Evolutionary conservation across 2,113 vertebrate genomes (phyloP).

Genomic region (Gobius niger): DNA sequence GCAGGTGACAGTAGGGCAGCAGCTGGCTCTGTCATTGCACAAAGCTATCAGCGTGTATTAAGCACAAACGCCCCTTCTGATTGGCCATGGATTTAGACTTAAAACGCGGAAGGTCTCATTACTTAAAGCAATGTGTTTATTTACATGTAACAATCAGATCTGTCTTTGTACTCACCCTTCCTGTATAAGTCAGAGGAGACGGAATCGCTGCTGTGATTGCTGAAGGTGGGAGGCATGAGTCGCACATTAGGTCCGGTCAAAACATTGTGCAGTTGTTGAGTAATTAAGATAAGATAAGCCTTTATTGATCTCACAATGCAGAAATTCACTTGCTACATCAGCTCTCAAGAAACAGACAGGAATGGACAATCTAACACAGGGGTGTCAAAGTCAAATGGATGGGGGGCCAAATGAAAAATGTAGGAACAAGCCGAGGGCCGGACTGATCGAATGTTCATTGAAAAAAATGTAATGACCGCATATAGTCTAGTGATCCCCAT

Average conservation of each 20-base stretch:
- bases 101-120: not conserved
- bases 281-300: too few relatives aligned
- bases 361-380: too few relatives aligned
- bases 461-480: too few relatives aligned
- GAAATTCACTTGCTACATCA: too few relatives aligned
- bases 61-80: conserved; percentile 8
- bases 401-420: too few relatives aligned
- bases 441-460: too few relatives aligned
- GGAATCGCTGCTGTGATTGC: conserved; percentile 2
- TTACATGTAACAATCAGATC: not conserved
- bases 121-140: conserved; percentile 1
- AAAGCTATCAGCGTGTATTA: conserved; percentile 46
- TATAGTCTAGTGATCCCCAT: too few relatives aligned
- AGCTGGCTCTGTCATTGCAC: conserved; percentile 49
- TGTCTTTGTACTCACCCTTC: not conserved
- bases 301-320: too few relatives aligned
- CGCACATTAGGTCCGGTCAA: conserved; percentile 34
- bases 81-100: conserved; percentile 6
- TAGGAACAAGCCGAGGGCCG: too few relatives aligned
- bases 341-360: too few relatives aligned
- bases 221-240: not conserved
- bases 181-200: not conserved
- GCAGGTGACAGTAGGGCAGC: conserved; percentile 51
- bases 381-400: too few relatives aligned
- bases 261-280: too few relatives aligned